Percentiles rank a stretch among this genome's conserved stretches.
These are phyloP conservation scores for Acropternis orthonyx DNA, from an alignment of 2,797 vertebrate genomes.

Conservation along the genomic window DNA sequence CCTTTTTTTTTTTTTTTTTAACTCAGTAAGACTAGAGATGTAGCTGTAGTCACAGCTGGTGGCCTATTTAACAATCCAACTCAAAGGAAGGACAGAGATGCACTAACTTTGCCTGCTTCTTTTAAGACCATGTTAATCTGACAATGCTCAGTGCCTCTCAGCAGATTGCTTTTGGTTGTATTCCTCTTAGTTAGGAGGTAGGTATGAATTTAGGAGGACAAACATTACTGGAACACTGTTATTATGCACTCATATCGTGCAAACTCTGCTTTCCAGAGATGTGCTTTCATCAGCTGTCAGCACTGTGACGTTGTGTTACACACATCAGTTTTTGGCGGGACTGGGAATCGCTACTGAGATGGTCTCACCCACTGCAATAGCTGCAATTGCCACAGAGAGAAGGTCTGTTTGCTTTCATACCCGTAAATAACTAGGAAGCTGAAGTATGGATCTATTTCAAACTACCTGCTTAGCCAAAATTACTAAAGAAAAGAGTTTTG, in stretches of 20 bases:
- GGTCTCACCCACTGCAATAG: background rate
- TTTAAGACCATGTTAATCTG: background rate
- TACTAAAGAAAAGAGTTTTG: background rate
- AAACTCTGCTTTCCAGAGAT: background rate
- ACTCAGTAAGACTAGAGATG: background rate
- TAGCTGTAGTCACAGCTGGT: background rate
- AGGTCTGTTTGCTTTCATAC: background rate
- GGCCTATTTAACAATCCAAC: background rate
- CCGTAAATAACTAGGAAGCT: background rate
- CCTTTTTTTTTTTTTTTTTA: background rate
- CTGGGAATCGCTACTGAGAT: background rate
- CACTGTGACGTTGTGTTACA: background rate
- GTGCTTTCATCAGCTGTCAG: background rate
- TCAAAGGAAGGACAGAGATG: background rate
- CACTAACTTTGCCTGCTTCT: background rate
- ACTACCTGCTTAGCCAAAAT: background rate
- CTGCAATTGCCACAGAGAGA: background rate
- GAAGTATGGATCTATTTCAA: background rate
- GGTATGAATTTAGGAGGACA: background rate
- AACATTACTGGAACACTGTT: background rate
- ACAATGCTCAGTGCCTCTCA: background rate
- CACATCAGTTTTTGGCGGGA: background rate
- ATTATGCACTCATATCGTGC: background rate
- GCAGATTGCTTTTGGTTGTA: background rate
- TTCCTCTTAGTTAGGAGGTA: background rate